Evolutionary conservation across 2,888 invertebrate species (phyloP).

Genomic region (Ophion costatus): DNA sequence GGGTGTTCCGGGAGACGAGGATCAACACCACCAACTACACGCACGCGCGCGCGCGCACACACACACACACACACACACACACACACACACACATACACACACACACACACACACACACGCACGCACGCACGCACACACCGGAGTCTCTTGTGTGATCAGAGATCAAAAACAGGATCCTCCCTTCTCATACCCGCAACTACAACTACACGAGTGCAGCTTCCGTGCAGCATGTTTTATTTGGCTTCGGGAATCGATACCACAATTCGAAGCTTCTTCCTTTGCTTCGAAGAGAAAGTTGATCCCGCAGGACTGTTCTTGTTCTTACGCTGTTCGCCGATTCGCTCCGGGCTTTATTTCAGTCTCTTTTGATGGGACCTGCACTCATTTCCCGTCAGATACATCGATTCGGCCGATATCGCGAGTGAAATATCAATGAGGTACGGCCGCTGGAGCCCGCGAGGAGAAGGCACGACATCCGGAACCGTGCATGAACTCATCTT

Average conservation of each 20-base stretch:
- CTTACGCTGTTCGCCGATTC: background rate
- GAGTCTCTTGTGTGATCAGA: conserved; percentile 3
- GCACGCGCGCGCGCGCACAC: background rate
- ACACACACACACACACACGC: too few relatives aligned
- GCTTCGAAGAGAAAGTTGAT: conserved; percentile 36
- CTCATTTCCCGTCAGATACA: background rate
- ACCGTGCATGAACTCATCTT: conserved; percentile 21
- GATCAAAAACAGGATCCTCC: conserved; percentile 38
- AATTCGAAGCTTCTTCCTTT: conserved; percentile 62
- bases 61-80: too few relatives aligned
- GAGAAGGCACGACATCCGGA: background rate
- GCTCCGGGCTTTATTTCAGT: background rate
- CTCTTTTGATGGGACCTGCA: background rate
- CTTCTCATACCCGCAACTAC: conserved; percentile 45
- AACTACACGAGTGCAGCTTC: conserved; percentile 49
- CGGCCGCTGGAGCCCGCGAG: conserved; percentile 19
- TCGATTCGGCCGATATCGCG: conserved; percentile 41
- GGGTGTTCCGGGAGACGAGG: conserved; percentile 72
- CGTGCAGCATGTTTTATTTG: conserved; percentile 9
- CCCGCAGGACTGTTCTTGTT: conserved; percentile 16
- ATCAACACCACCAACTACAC: conserved; percentile 24
- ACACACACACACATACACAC: too few relatives aligned
- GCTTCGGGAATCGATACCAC: conserved; percentile 23
- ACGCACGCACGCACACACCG: too few relatives aligned
- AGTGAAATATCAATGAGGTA: conserved; percentile 61